phyloP scores from a whole-genome alignment of 2,113 vertebrate genomes.

The Etheostoma cragini region DNA sequence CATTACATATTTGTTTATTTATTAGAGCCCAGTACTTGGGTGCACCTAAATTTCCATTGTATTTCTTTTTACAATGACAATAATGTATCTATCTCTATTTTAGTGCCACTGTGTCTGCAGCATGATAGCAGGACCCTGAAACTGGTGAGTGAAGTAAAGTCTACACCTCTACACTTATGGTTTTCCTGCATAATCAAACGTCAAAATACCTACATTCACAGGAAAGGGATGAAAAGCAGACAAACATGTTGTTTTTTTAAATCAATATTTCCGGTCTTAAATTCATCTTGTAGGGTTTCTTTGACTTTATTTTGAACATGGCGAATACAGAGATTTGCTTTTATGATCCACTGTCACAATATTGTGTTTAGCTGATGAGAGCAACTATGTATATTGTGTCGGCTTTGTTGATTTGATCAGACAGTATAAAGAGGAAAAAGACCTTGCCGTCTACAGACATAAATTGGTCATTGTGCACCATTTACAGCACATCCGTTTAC shows the following conservation, averaged over 20 bases:
- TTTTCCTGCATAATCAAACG: background rate
- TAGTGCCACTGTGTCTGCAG: background rate
- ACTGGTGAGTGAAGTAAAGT: background rate
- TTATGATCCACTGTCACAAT: slow-evolving; percentile 11
- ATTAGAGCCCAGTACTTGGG: too few relatives aligned
- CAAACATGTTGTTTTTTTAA: background rate
- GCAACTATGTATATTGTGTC: slow-evolving; percentile 3
- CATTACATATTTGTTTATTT: too few relatives aligned
- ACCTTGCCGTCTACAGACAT: background rate
- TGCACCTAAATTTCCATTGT: too few relatives aligned
- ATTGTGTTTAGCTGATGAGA: slow-evolving; percentile 33
- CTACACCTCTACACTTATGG: background rate
- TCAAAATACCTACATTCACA: background rate
- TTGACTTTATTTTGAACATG: background rate
- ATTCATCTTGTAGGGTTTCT: background rate
- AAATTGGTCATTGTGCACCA: background rate
- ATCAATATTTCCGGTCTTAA: background rate
- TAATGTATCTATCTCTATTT: background rate
- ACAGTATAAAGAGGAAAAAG: background rate
- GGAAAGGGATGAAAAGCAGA: background rate
- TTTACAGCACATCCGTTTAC: background rate
- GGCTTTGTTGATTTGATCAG: slow-evolving; percentile 18
- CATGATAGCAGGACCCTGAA: background rate
- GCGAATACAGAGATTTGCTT: background rate
- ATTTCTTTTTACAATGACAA: too few relatives aligned